A percentile compares a stretch with the other conserved stretches of the same genome.
Evolutionary conservation across 1,140 invertebrate genomes (phyloP).

Genomic region (Drosophila ironensis): DNA sequence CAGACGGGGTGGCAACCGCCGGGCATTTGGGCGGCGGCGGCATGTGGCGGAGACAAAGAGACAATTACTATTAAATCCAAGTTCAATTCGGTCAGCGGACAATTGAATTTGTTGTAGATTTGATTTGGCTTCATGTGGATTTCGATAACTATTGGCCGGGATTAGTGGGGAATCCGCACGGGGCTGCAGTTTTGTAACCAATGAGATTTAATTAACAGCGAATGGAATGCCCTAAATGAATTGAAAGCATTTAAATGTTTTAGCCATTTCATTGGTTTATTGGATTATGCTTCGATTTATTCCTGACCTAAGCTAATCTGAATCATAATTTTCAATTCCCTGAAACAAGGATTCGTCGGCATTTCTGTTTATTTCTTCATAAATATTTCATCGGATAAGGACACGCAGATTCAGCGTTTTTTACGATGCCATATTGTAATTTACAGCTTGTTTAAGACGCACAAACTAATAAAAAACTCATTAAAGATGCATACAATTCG

Average conservation of each 20-base stretch:
- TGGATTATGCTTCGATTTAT: neutral
- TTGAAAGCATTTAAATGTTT: conserved; percentile 17
- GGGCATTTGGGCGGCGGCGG: neutral
- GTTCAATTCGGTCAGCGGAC: conserved; percentile 37
- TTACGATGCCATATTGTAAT: neutral
- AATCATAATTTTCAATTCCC: neutral
- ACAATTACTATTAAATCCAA: conserved; percentile 58
- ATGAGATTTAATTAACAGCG: conserved; percentile 38
- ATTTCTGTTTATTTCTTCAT: neutral
- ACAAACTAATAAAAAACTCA: neutral
- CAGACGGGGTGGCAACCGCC: conserved; percentile 9
- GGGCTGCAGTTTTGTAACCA: conserved; percentile 1
- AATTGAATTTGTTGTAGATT: conserved; percentile 53
- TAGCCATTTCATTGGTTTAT: neutral
- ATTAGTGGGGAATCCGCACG: conserved; percentile 6
- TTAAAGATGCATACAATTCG: neutral
- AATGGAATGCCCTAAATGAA: neutral
- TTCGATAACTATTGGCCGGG: conserved; percentile 34
- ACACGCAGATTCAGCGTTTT: neutral
- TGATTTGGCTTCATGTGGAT: conserved; percentile 43
- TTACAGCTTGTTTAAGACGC: neutral
- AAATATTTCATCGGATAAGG: neutral
- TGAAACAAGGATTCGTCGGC: neutral
- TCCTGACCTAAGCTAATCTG: conserved; percentile 2
- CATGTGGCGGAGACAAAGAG: conserved; percentile 5